Base-by-base conservation (phyloP, 2,113 vertebrate species). In the Empidonax traillii region DNA sequence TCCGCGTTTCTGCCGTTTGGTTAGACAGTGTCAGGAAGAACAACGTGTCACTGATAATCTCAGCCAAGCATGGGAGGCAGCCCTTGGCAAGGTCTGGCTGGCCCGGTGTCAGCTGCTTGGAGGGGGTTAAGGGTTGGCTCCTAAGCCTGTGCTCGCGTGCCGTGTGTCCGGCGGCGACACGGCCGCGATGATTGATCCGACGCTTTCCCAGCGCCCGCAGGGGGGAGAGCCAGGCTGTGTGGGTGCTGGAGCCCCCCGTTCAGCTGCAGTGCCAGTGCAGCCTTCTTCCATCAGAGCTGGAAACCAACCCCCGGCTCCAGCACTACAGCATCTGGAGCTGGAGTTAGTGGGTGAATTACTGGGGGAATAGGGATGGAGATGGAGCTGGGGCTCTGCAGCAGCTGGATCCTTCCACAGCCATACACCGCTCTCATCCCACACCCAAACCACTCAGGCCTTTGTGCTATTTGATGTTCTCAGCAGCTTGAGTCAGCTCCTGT, bases 161-260 rank as follows among this genome's bases (percentile, higher is more conserved):
- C 0, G 1, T 0, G 10, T 0, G 1, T 7, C 53, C 0, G 2
- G 13, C 66, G 2, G 78, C 3, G 3, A 4, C 33, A 25, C 9
- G 11, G 51, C 56, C 0, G 1, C 27, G 0, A 56, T 5, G 12
- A 41, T 41, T 0, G 12, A 56, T 10, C 52, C 1, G 5, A 4
- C 5, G 37, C 31, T 21, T 31, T 9, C n/a, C 3, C 22, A 1
- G 47, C 0, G 10, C 72, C 55, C 0, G 8, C 84, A 1, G 22
- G 44, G 37, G 0, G 43, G 3, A 23, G 31, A 46, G 3, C 53
- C 63, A 71, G 12, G 30, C 10, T 0, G 3, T 2, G 5, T 1
- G 2, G 7, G 12, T 7, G 37, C 71, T 3, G 15, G 22, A 47
- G 58, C 59, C 52, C 46, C 62, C 4, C 0, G 24, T 0, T 44